These are phyloP conservation scores for Theocolax elegans DNA, from an alignment of 1,140 invertebrate genomes.

Conservation along the genomic window DNA sequence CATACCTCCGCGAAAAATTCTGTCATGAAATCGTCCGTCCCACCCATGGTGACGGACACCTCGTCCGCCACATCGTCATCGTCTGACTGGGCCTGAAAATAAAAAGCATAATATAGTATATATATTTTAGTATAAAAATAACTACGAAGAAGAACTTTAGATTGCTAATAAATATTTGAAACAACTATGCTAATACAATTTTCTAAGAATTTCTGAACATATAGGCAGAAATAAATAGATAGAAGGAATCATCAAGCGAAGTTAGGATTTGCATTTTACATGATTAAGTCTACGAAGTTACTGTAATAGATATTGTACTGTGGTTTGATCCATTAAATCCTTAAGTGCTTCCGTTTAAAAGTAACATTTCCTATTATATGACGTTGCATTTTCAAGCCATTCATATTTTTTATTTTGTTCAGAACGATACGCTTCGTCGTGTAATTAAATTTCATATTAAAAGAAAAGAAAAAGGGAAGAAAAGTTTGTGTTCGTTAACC, in stretches of 20 bases:
- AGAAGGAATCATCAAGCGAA: too few relatives aligned
- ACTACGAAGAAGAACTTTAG: slow-evolving; percentile 18
- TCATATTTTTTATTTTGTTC: background rate
- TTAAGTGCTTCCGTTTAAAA: slow-evolving; percentile 40
- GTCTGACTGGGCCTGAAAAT: slow-evolving; percentile 88
- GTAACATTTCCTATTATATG: background rate
- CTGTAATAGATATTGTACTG: slow-evolving; percentile 21
- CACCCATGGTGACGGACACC: slow-evolving; percentile 90
- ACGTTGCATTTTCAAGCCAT: background rate
- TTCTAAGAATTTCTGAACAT: too few relatives aligned
- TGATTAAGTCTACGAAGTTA: background rate
- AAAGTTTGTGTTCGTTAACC: slow-evolving; percentile 6
- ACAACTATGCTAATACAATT: too few relatives aligned
- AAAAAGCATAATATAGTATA: too few relatives aligned
- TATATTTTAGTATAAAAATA: too few relatives aligned
- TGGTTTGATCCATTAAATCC: too few relatives aligned
- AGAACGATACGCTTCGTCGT: too few relatives aligned
- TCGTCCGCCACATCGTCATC: slow-evolving; percentile 94
- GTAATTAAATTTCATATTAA: background rate
- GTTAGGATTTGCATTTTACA: slow-evolving; percentile 22
- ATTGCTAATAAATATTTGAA: too few relatives aligned
- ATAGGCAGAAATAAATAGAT: too few relatives aligned
- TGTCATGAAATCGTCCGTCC: slow-evolving; percentile 92
- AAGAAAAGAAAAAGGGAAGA: background rate
- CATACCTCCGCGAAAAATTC: slow-evolving; percentile 96